Conservation (phyloP, 2,888 invertebrate species). For the Melinaea menophilus region DNA sequence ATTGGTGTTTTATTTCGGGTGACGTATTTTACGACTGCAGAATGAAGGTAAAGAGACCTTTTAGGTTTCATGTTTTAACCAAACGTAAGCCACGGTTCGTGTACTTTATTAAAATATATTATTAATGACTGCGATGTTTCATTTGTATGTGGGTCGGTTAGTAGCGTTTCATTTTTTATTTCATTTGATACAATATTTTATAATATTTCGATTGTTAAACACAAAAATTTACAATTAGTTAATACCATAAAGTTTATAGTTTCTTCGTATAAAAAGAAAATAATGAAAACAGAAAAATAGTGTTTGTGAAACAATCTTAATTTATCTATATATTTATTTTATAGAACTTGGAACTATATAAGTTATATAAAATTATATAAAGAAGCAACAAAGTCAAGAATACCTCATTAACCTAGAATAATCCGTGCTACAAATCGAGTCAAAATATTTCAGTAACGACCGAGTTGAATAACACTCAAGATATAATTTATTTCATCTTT, state of each 20-base stretch:
- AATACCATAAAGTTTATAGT: too few relatives aligned
- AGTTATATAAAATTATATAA: neutral
- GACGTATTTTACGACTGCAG: neutral
- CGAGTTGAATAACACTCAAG: conserved; percentile 19
- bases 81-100: neutral
- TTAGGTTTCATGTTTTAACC: neutral
- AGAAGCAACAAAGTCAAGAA: conserved; percentile 11
- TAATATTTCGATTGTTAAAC: too few relatives aligned
- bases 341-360: neutral
- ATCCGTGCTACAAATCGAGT: conserved; percentile 18
- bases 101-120: too few relatives aligned
- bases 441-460: conserved; percentile 27
- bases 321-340: neutral
- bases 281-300: too few relatives aligned
- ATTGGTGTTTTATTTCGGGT: conserved; percentile 6
- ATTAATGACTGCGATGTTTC: too few relatives aligned
- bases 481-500: conserved; percentile 23
- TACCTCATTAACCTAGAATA: conserved; percentile 20
- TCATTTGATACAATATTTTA: too few relatives aligned
- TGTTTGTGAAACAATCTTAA: neutral
- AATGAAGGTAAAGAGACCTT: conserved; percentile 3
- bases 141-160: too few relatives aligned
- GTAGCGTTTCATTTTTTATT: too few relatives aligned
- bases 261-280: too few relatives aligned
- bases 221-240: too few relatives aligned